These are phyloP conservation scores for Clarias gariepinus DNA, from an alignment of 2,113 vertebrate genomes.

Conservation along the genomic window DNA sequence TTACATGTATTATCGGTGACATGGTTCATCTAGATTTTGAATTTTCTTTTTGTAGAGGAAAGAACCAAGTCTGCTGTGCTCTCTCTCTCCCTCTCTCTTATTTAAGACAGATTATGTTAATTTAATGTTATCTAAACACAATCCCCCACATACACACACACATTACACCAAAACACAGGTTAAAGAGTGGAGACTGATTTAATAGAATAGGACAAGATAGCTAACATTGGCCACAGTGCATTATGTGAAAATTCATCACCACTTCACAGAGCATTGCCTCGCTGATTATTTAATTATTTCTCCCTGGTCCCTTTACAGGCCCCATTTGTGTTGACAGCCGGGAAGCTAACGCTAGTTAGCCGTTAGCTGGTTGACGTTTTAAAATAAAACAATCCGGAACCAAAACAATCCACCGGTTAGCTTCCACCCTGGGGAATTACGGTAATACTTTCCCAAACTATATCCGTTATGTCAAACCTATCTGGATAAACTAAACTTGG, in stretches of 20 bases:
- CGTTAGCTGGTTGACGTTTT: conserved; percentile 2
- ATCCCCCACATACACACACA: not conserved
- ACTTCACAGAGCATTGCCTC: not conserved
- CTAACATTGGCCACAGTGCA: conserved; percentile 36
- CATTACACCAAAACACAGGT: not conserved
- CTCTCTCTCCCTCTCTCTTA: not conserved
- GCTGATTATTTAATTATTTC: no score
- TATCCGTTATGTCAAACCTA: not conserved
- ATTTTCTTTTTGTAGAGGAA: no score
- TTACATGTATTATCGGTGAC: not conserved
- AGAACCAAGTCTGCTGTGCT: not conserved
- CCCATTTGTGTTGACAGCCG: conserved; percentile 15
- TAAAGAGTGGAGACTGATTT: not conserved
- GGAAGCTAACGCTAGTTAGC: conserved; percentile 14
- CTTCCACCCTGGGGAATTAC: not conserved
- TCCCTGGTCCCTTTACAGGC: not conserved
- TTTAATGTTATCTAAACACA: not conserved
- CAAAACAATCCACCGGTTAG: not conserved
- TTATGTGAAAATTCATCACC: conserved; percentile 47
- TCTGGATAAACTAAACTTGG: no score
- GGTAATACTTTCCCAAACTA: not conserved
- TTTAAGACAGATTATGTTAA: not conserved
- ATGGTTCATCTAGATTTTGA: not conserved
- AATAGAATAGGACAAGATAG: not conserved
- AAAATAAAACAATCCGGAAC: not conserved